These are phyloP conservation scores for Pristionchus pacificus DNA, from an alignment of 1,140 invertebrate genomes.

Conservation along the genomic window DNA sequence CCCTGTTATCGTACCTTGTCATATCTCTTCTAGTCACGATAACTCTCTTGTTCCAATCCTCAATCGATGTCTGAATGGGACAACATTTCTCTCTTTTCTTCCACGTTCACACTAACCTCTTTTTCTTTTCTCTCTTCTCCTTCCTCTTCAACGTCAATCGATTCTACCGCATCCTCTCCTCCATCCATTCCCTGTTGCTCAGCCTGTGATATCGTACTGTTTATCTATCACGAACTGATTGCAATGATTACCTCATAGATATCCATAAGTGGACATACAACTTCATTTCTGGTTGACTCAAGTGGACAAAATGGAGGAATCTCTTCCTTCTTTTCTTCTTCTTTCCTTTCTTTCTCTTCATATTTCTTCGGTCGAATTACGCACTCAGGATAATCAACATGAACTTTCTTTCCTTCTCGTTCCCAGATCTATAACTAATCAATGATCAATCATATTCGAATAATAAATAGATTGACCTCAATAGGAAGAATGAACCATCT, in stretches of 20 bases:
- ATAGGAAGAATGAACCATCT: slow-evolving; percentile 77
- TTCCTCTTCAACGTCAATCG: slow-evolving; percentile 9
- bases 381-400: background rate
- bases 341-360: background rate
- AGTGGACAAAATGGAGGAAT: background rate
- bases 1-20: slow-evolving; percentile 1
- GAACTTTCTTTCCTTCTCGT: background rate
- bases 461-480: slow-evolving; percentile 59
- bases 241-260: background rate
- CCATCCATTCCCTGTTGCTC: background rate
- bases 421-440: background rate
- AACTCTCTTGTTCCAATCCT: slow-evolving; percentile 22
- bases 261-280: background rate
- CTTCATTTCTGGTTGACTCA: background rate
- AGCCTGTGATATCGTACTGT: background rate
- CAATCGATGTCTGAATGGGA: slow-evolving; percentile 7
- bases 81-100: background rate
- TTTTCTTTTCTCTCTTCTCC: slow-evolving; percentile 12
- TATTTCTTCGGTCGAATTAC: slow-evolving; percentile 4
- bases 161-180: background rate
- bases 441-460: slow-evolving; percentile 4
- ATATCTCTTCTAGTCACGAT: slow-evolving; percentile 16
- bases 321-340: background rate
- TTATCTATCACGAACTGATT: background rate
- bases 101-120: slow-evolving; percentile 3